Evolutionary conservation across 2,113 vertebrate genomes (phyloP), one percentile per base, ranked within the genome.

Genomic region (Protomyctophum bolini): DNA sequence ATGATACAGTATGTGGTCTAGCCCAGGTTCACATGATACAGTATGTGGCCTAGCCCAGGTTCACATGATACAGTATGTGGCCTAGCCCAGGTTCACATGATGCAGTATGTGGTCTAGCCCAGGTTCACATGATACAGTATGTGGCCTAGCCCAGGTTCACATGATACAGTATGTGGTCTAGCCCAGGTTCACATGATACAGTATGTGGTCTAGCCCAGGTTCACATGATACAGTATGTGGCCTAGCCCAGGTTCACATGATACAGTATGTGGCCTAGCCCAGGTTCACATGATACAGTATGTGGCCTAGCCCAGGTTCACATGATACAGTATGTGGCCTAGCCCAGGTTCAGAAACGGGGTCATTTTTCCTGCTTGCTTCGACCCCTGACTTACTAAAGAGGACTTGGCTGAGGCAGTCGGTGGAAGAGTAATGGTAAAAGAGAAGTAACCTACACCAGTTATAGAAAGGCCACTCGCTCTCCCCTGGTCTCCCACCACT

Each of bases 341-440:
- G 66, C 58, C 65, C 67, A 63, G 63, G 57, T 81, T 85, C 70
- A 62, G 33, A 73, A 81, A 77, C 29, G 29, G 61, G 76, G 56
- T 75, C 59, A 73, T 82, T 85, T 84, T 78, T 87, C 73, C 72
- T 65, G 71, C 75, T 65, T 69, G 66, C 84, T 80, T 69, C 52
- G 79, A 73, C 73, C 83, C 77, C 63, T 29, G 70, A 82, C 72
- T 79, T 59, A 68, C 73, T 80, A 76, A 89, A 83, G 56, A 85
- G 72, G 54, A 15, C 6, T 77, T 62, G 75, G 77, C 83, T 82
- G 62, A 83, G 79, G 68, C 52, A 73, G 64, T 78, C 73, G 48
- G 73, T 29, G 21, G 68, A 74, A 87, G 87, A 88, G 62, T 88
- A 88, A 89, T 90, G 83, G 73, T 70, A 50, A 69, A 69, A 79